Evolutionary conservation across 37 sponge, comb jelly and placozoan genomes (phyloP).

Genomic region (Cliona cf. orientalis): DNA sequence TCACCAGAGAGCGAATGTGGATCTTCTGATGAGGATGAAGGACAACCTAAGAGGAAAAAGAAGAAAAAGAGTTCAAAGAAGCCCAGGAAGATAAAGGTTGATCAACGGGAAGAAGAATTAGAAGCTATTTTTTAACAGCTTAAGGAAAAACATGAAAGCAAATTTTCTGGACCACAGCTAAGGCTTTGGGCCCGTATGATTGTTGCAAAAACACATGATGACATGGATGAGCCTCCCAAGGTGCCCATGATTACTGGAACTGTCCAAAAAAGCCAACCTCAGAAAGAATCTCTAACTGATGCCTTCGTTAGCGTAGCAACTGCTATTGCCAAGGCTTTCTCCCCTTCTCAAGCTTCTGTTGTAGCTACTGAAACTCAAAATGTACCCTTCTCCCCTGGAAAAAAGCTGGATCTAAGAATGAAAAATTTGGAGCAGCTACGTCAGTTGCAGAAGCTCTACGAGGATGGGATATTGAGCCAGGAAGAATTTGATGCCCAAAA

Average conservation of each 20-base stretch:
- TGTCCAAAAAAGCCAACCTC: slow-evolving; percentile 6
- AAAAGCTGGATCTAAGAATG: slow-evolving; percentile 5
- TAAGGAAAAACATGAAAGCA: slow-evolving; percentile 19
- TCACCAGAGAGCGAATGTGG: too few species aligned
- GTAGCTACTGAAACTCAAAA: background rate
- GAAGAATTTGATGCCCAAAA: slow-evolving; percentile 18
- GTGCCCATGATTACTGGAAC: slow-evolving; percentile 25
- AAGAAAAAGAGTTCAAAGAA: too few species aligned
- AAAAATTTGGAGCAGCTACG: slow-evolving; percentile 32
- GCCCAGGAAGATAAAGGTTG: too few species aligned
- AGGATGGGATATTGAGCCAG: slow-evolving; percentile 14
- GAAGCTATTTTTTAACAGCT: slow-evolving; percentile 19
- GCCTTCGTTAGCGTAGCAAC: background rate
- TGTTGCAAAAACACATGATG: slow-evolving; percentile 8
- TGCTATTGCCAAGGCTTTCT: slow-evolving; percentile 19
- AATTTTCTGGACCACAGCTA: slow-evolving; percentile 28
- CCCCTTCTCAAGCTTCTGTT: background rate
- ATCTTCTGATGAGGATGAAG: too few species aligned
- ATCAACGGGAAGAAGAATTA: slow-evolving; percentile 17
- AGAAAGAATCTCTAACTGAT: slow-evolving; percentile 1
- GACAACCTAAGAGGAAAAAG: too few species aligned
- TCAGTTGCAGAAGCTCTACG: slow-evolving; percentile 10
- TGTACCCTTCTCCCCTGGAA: slow-evolving; percentile 2
- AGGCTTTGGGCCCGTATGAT: slow-evolving; percentile 32
- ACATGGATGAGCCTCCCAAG: slow-evolving; percentile 20